phyloP scores from a whole-genome alignment of 2,888 invertebrate species.

The Coleophora deauratella region DNA sequence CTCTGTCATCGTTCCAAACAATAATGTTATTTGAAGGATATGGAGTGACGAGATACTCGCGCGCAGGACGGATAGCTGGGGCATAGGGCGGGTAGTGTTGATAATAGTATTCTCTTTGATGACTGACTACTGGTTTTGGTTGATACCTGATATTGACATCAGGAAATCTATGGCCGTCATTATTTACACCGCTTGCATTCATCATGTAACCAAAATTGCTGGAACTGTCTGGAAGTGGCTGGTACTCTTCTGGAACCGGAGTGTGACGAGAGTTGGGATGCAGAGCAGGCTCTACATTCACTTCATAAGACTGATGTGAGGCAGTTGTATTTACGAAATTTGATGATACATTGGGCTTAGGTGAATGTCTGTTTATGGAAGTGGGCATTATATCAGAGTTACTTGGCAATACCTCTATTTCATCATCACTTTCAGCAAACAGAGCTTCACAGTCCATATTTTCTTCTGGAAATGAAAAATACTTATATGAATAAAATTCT shows the following conservation, averaged over 20 bases:
- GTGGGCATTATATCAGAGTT: conserved; percentile 29
- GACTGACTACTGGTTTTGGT: conserved; percentile 42
- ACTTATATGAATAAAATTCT: too few relatives aligned
- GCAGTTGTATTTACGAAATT: conserved; percentile 53
- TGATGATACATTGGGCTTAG: conserved; percentile 43
- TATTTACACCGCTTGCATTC: conserved; percentile 33
- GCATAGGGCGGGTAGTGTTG: conserved; percentile 39
- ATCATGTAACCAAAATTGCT: conserved; percentile 48
- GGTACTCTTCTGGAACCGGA: conserved; percentile 64
- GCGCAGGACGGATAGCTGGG: conserved; percentile 27
- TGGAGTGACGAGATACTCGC: conserved; percentile 36
- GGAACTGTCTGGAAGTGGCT: conserved; percentile 61
- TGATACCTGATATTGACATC: conserved; percentile 56
- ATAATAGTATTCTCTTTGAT: conserved; percentile 43
- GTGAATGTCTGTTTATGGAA: conserved; percentile 26
- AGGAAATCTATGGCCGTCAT: conserved; percentile 30
- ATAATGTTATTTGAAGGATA: conserved; percentile 44
- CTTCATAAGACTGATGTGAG: conserved; percentile 43
- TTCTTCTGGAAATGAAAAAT: conserved; percentile 60
- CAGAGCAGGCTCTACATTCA: conserved; percentile 37
- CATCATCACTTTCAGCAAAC: conserved; percentile 78
- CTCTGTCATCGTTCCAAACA: conserved; percentile 40
- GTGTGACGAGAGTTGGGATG: conserved; percentile 51
- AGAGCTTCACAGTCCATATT: conserved; percentile 39
- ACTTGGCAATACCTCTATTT: conserved; percentile 62